Evolutionary conservation across 1,140 invertebrate species (phyloP), one percentile per base, ranked within the genome.

Genomic region (Uloborus diversus): DNA sequence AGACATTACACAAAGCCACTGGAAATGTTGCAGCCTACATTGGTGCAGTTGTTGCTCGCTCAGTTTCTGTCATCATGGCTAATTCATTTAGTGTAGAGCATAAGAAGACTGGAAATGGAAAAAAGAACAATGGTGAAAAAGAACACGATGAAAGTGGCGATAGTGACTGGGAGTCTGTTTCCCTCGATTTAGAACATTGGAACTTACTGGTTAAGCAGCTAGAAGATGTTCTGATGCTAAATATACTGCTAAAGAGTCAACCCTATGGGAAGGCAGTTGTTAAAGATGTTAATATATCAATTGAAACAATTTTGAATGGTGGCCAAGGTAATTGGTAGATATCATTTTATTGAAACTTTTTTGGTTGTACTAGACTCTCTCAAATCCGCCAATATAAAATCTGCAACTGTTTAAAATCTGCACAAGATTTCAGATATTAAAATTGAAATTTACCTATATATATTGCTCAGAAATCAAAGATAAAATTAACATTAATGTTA

Each of bases 171-270:
- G 95, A 96, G 86, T 92, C 92, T 73, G 89, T 96, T 23, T 93
- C 93, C 17, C 90, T 93, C 79, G 95, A 97, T 85, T 91, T 92
- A 82, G 92, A 94, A 73, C 90, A 93, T 84, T 97, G 96, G 93
- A 92, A 92, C 25, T 85, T 95, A 32, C 86, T 97, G 9, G 92
- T 94, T 25, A 93, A 92, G 78, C 96, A 96, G 88, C 88, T 97
- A 73, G 95, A 97, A 85, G 95, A 97, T 86, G 90, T 96, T 42
- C 90, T 94, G 4, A 89, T 94, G 62, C 86, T 98, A 4, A 92
- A 92, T 83, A 85, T 85, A 61, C 82, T 89, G n/a, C 81, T 89
- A 9, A 81, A 81, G n/a, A 91, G 92, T 47, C 88, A 92, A 65
- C 85, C 93, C 35, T 89, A 90, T 85, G 91, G 88, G 84, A 89